These are phyloP conservation scores for Stylophora pistillata DNA, from an alignment of 64 coral and sea anemone species.

Conservation along the genomic window DNA sequence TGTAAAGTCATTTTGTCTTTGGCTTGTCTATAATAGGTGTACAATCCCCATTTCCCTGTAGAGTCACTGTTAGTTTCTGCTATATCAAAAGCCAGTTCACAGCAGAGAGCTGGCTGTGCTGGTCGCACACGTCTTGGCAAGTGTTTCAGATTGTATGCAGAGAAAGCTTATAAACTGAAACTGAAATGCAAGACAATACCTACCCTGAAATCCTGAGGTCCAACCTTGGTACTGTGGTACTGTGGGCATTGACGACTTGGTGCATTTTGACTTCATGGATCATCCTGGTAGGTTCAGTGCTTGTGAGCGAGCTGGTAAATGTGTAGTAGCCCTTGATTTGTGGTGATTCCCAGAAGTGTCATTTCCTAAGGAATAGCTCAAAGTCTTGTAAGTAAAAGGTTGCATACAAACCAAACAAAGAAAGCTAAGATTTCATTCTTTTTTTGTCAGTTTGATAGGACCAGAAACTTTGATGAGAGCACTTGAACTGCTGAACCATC, in stretches of 20 bases:
- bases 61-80: constrained; percentile 98
- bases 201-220: constrained; percentile 98
- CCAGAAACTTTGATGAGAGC: constrained; percentile 98
- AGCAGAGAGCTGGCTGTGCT: constrained; percentile 94
- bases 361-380: not conserved
- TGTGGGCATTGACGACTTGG: constrained; percentile 98
- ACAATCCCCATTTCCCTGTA: constrained; percentile 94
- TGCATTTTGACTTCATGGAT: constrained; percentile 99
- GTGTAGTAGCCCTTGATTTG: too few relatives aligned
- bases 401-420: not conserved
- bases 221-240: constrained; percentile 96
- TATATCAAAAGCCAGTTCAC: constrained; percentile 95
- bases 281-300: constrained; percentile 71
- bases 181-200: constrained; percentile 96
- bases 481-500: constrained; percentile 92
- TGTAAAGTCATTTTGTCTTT: not conserved
- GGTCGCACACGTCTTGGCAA: constrained; percentile 96
- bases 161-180: constrained; percentile 98
- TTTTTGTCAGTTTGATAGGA: constrained; percentile 48
- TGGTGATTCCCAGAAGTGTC: not conserved
- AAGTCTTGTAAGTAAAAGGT: not conserved
- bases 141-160: constrained; percentile 95
- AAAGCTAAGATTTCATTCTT: not conserved
- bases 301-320: too few relatives aligned
- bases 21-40: constrained; percentile 64